Percentiles rank a stretch among this genome's conserved stretches.
Evolutionary conservation across 2,113 vertebrate species (phyloP).

Genomic region (Mormyrus lacerda): DNA sequence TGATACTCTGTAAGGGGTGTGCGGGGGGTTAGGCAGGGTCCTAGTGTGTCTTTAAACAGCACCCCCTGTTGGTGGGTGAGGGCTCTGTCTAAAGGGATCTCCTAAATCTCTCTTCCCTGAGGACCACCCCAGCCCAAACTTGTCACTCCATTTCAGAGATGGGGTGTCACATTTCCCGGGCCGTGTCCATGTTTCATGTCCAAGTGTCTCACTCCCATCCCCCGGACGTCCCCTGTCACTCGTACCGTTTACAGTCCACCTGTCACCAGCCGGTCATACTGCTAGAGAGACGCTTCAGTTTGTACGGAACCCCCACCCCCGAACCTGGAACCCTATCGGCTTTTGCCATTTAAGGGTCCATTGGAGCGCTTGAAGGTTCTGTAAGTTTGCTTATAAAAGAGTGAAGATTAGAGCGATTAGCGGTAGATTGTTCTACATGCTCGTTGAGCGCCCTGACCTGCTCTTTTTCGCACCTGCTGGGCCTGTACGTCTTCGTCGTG

Average conservation of each 20-base stretch:
- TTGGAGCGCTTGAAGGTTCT: background rate
- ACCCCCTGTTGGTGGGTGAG: background rate
- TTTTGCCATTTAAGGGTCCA: no score
- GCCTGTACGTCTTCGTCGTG: background rate
- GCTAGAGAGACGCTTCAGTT: background rate
- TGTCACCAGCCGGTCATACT: background rate
- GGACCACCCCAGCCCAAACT: background rate
- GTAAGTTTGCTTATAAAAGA: background rate
- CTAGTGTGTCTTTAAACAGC: background rate
- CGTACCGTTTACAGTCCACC: background rate
- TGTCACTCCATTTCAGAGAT: background rate
- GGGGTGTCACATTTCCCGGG: background rate
- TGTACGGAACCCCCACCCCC: background rate
- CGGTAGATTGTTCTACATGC: background rate
- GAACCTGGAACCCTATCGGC: background rate
- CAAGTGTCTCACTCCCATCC: background rate
- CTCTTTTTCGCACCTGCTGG: background rate
- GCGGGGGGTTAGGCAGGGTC: background rate
- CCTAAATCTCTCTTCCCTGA: background rate
- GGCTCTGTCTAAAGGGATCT: background rate
- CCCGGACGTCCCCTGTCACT: background rate
- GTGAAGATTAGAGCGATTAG: background rate
- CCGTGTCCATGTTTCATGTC: background rate
- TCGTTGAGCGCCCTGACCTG: background rate
- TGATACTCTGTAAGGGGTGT: background rate